Conservation (phyloP, 2,113 vertebrate species). For the Montifringilla adamsi region DNA sequence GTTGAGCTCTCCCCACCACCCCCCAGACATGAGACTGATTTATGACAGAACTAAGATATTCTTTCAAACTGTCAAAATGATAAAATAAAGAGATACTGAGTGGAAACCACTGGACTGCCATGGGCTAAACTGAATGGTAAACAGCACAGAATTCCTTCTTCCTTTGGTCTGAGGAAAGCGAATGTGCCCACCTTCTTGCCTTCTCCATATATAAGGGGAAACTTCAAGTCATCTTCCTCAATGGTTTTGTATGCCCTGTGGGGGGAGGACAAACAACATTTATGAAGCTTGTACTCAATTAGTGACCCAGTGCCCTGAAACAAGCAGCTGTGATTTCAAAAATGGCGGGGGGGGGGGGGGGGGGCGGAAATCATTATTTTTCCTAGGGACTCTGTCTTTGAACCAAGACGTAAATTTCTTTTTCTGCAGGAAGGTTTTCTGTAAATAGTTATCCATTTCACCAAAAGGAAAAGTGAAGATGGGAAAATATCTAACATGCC, state of each 20-base stretch:
- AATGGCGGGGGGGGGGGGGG: not conserved
- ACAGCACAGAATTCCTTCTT: not conserved
- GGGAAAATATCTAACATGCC: not conserved
- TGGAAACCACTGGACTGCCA: conserved; percentile 15
- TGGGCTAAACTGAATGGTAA: not conserved
- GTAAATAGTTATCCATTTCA: not conserved
- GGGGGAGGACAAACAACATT: conserved; percentile 64
- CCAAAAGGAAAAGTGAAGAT: not conserved
- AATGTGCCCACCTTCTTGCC: conserved; percentile 83
- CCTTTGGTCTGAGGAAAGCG: not conserved
- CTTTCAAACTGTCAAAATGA: conserved; percentile 53
- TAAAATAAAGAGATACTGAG: conserved; percentile 42
- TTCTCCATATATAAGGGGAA: conserved; percentile 86
- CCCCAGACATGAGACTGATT: conserved; percentile 23
- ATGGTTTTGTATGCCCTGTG: conserved; percentile 89
- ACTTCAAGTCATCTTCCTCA: conserved; percentile 86
- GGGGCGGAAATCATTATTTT: not conserved
- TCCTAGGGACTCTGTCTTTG: not conserved
- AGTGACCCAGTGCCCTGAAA: conserved; percentile 52
- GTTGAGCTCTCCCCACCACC: not conserved
- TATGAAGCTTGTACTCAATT: conserved; percentile 54
- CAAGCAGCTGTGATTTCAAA: not conserved
- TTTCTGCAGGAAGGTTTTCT: not conserved
- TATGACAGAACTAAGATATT: conserved; percentile 23
- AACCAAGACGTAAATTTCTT: not conserved